phyloP scores from a whole-genome alignment of 2,113 vertebrate species.

The Callithrix jacchus region DNA sequence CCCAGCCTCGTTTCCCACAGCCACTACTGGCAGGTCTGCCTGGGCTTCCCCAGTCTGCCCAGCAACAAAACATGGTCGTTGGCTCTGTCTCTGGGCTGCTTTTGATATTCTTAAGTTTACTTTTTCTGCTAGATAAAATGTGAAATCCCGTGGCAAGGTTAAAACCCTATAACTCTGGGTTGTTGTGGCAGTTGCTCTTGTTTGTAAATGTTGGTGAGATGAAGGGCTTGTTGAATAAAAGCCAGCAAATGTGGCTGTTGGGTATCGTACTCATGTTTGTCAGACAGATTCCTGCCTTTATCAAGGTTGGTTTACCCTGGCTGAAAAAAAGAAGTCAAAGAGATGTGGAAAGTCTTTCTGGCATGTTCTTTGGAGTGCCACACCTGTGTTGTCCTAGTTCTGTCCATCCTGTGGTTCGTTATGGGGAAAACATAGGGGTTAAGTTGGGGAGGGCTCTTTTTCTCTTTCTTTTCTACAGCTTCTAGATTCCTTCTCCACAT shows the following conservation, averaged over 20 bases:
- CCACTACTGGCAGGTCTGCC: not conserved
- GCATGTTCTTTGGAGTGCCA: not conserved
- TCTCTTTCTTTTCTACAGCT: not conserved
- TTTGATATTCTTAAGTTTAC: not conserved
- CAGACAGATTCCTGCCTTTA: not conserved
- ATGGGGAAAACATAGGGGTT: not conserved
- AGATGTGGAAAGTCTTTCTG: not conserved
- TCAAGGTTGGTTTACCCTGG: not conserved
- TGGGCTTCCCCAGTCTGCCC: not conserved
- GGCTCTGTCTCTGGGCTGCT: not conserved
- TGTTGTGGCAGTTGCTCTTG: not conserved
- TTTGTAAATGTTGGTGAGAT: not conserved
- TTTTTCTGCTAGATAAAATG: not conserved
- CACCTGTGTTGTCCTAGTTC: not conserved
- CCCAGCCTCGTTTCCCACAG: not conserved
- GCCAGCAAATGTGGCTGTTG: not conserved
- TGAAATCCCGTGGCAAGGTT: not conserved
- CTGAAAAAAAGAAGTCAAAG: constrained; percentile 1
- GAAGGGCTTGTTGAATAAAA: not conserved
- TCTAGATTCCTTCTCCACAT: constrained; percentile 29
- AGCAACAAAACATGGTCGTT: not conserved
- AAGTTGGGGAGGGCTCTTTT: not conserved
- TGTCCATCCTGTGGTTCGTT: constrained; percentile 7
- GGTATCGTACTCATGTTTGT: constrained; percentile 2
- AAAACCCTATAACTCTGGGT: not conserved